Base-by-base conservation (phyloP, 2,888 invertebrate genomes). In the Omphaloscelis lunosa region DNA sequence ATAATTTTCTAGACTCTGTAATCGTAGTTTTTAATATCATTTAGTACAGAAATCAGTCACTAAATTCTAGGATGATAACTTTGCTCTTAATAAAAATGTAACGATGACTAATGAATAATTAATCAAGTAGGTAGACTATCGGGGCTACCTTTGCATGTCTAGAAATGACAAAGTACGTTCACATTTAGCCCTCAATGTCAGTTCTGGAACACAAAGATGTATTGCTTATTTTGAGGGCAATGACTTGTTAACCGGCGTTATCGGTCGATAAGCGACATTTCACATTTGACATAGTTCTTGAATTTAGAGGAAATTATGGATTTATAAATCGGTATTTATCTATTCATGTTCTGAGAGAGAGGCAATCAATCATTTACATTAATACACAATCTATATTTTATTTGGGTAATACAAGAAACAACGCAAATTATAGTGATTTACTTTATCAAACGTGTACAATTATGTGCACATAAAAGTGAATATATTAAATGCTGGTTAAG, bases 171-270 rank as follows among this genome's bases (percentile, higher is more conserved):
- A 27, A 65, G 81, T 61, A 23, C 23, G 48, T 70, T 61, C 34
- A 70, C 11, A 58, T 81, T 80, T 34, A 58, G 29, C 20, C 29
- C 39, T 75, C 48, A 75, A 75, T 77, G 77, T 23, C 59, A 56
- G 48, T 51, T 61, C 62, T 82, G 29, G 69, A 53, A 11, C 59
- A 70, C 53, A 41, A 69, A 15, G 20, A 81, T 48, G 17, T 63
- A 39, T 65, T n/a, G 27, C 23, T 34, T 69, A 61, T 56, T 77
- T 48, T 8, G 41, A 58, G 77, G 69, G 23, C 65, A 80, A 66
- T 41, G 78, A 77, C 80, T 41, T 68, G 15, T 34, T 45, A 8
- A 45, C 23, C 23, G 39, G 20, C 6, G 58, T 41, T 79, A 68
- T 75, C 67, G 29, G 5, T 27, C 8, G 45, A 41, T 73, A 56